phyloP scores from a whole-genome alignment of 2,888 invertebrate species.

The Phyto melanocephala region DNA sequence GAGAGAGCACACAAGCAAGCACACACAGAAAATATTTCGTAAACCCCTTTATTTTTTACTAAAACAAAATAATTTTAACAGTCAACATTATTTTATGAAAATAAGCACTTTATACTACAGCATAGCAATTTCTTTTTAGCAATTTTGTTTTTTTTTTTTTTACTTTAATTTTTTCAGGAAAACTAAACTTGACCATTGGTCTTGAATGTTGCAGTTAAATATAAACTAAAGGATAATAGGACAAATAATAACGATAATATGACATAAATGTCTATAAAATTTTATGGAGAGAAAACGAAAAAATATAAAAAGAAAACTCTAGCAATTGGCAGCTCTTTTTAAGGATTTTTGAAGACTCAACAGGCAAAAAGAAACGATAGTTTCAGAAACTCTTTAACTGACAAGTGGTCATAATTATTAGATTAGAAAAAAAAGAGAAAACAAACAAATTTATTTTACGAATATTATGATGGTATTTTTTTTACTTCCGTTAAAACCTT shows the following conservation, averaged over 20 bases:
- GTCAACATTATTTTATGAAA: conserved; percentile 24
- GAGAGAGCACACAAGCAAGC: too few relatives aligned
- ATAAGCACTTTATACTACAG: conserved; percentile 20
- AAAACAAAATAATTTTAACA: conserved; percentile 33
- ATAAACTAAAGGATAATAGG: conserved; percentile 38
- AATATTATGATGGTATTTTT: background rate
- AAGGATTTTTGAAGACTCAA: conserved; percentile 42
- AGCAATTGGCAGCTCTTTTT: background rate
- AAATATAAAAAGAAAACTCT: background rate
- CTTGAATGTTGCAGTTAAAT: conserved; percentile 41
- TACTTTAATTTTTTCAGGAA: conserved; percentile 11
- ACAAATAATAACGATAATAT: conserved; percentile 46
- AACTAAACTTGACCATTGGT: conserved; percentile 58
- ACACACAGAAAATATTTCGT: background rate
- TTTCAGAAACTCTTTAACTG: background rate
- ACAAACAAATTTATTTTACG: conserved; percentile 10
- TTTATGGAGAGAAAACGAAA: conserved; percentile 21
- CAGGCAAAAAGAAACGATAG: conserved; percentile 13
- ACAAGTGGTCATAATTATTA: conserved; percentile 6
- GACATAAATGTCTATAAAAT: conserved; percentile 46
- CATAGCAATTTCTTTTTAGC: too few relatives aligned
- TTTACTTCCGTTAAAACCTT: background rate
- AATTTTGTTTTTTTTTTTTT: background rate
- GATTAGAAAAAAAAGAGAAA: background rate
- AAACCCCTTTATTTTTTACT: background rate